These are phyloP conservation scores for Drosophila setosimentum DNA, from an alignment of 2,888 invertebrate genomes.

Conservation along the genomic window DNA sequence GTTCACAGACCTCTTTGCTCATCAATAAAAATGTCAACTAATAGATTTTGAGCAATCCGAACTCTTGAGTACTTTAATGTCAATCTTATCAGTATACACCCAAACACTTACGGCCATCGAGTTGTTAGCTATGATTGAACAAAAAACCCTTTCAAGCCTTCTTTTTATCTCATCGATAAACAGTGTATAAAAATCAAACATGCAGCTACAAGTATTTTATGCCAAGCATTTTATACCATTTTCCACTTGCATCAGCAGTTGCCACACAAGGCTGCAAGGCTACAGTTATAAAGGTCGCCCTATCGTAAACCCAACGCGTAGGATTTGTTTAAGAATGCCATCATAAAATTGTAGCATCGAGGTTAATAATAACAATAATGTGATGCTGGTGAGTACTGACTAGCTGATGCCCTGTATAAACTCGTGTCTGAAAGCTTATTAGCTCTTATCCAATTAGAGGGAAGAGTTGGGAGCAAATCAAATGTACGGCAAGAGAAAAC, in stretches of 20 bases:
- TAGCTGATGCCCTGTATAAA: not conserved
- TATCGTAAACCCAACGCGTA: slow-evolving; percentile 50
- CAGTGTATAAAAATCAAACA: slow-evolving; percentile 21
- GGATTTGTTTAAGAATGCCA: slow-evolving; percentile 66
- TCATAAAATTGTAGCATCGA: slow-evolving; percentile 57
- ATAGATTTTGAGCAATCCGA: slow-evolving; percentile 36
- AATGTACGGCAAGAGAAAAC: not conserved
- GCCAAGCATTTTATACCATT: slow-evolving; percentile 44
- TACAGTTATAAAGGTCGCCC: slow-evolving; percentile 20
- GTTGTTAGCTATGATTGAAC: slow-evolving; percentile 14
- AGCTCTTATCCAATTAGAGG: rapidly evolving
- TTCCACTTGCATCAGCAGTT: slow-evolving; percentile 70
- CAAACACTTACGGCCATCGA: slow-evolving; percentile 22
- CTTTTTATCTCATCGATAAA: slow-evolving; percentile 64
- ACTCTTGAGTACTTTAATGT: not conserved
- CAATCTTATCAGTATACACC: not conserved
- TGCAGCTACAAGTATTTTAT: slow-evolving; percentile 50
- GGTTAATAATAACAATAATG: slow-evolving; percentile 39
- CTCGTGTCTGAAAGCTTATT: not conserved
- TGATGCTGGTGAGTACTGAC: slow-evolving; percentile 4
- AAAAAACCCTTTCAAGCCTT: slow-evolving; percentile 37
- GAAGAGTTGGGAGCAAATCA: not conserved
- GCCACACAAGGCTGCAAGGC: slow-evolving; percentile 25
- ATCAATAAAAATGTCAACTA: slow-evolving; percentile 24
- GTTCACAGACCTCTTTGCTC: slow-evolving; percentile 25